phyloP scores from a whole-genome alignment of 2,797 vertebrate genomes.

The Poliocrania exsul region DNA sequence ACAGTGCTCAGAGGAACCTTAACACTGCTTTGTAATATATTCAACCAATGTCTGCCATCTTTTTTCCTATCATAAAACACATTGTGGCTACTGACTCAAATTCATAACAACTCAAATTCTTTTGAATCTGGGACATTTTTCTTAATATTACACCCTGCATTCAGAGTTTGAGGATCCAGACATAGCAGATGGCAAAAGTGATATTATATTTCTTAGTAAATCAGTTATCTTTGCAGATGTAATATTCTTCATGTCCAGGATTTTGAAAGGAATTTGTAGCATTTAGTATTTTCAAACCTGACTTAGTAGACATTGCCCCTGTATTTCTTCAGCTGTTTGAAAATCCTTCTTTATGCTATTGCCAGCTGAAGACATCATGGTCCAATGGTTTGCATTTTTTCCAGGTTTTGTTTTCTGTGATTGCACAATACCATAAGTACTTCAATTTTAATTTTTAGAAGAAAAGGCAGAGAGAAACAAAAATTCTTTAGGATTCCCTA shows the following conservation, averaged over 20 bases:
- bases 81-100: not conserved
- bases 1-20: not conserved
- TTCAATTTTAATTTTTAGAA: not conserved
- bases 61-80: not conserved
- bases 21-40: not conserved
- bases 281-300: not conserved
- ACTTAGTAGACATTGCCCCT: accelerated
- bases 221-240: not conserved
- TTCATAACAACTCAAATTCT: not conserved
- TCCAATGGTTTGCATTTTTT: not conserved
- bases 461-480: not conserved
- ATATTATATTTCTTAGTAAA: not conserved
- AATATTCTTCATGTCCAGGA: not conserved
- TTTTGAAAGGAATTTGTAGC: not conserved
- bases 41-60: not conserved
- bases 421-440: not conserved
- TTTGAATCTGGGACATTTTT: not conserved
- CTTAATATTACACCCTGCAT: not conserved
- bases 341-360: not conserved
- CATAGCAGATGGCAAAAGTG: not conserved
- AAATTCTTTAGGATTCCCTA: not conserved
- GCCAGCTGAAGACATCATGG: not conserved
- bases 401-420: not conserved
- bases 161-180: not conserved
- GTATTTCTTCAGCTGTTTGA: not conserved